Evolutionary conservation across 2,797 vertebrate species (phyloP).

Genomic region (Coregonus sp.): DNA sequence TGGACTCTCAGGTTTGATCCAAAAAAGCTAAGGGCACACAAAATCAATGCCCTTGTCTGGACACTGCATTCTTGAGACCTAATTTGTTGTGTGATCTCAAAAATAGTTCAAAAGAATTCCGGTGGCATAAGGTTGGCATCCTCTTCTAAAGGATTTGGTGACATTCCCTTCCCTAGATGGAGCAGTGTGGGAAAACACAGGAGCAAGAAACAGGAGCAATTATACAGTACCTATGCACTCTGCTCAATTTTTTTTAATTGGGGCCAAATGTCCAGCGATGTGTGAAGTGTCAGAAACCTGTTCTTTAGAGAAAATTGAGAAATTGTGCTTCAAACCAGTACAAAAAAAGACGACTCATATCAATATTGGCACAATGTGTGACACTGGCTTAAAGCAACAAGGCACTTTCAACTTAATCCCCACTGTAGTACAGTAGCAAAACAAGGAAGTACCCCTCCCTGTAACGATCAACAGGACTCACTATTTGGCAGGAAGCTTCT

Average conservation of each 20-base stretch:
- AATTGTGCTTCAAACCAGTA: not conserved
- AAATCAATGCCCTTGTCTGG: not conserved
- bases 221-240: too few relatives aligned
- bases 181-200: too few relatives aligned
- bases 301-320: not conserved
- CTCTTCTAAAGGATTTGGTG: not conserved
- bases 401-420: constrained; percentile 16
- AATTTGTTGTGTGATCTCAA: not conserved
- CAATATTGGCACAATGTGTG: not conserved
- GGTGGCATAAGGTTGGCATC: not conserved
- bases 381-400: constrained; percentile 13
- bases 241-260: not conserved
- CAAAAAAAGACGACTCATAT: not conserved
- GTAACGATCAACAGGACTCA: constrained; percentile 49
- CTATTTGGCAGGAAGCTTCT: constrained; percentile 59
- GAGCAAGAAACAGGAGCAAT: not conserved
- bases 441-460: constrained; percentile 55
- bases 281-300: not conserved
- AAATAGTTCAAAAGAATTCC: not conserved
- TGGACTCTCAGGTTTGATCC: too few relatives aligned
- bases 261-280: not conserved
- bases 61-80: not conserved
- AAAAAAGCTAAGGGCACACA: not conserved
- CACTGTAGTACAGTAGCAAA: constrained; percentile 40
- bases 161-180: too few relatives aligned